A percentile compares a stretch with the other conserved stretches of the same genome.
Evolutionary conservation across 2,888 invertebrate species (phyloP).

Genomic region (Epirrita christyi): DNA sequence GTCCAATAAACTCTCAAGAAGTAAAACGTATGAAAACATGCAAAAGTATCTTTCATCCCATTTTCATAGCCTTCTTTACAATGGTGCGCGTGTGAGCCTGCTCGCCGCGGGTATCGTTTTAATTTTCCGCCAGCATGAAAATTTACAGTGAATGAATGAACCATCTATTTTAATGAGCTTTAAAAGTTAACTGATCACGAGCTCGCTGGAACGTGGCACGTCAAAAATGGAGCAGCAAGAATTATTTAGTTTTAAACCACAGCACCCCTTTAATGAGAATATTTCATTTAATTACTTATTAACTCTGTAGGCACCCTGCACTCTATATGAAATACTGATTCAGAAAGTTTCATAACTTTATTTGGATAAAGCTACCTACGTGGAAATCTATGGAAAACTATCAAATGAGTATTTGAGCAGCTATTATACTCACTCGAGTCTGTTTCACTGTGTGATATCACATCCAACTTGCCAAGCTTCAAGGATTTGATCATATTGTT

Average conservation of each 20-base stretch:
- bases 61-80: constrained; percentile 67
- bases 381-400: no score
- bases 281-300: constrained; percentile 7
- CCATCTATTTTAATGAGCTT: constrained; percentile 83
- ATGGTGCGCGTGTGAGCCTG: constrained; percentile 42
- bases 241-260: constrained; percentile 21
- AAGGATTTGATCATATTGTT: no score
- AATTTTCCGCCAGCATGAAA: constrained; percentile 81
- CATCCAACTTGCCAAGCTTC: no score
- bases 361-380: not conserved
- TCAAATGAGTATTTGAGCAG: not conserved
- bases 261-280: constrained; percentile 7
- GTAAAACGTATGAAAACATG: constrained; percentile 66
- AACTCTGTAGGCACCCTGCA: no score
- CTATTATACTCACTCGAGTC: not conserved
- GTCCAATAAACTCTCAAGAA: constrained; percentile 61
- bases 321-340: no score
- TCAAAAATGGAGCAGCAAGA: constrained; percentile 38
- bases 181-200: constrained; percentile 79
- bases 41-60: constrained; percentile 63
- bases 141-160: constrained; percentile 79
- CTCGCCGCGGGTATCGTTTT: constrained; percentile 79
- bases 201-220: constrained; percentile 44
- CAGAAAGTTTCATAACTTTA: not conserved
- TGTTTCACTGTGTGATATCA: no score